Conservation (phyloP, 2,797 vertebrate genomes). For the Novumbra hubbsi region DNA sequence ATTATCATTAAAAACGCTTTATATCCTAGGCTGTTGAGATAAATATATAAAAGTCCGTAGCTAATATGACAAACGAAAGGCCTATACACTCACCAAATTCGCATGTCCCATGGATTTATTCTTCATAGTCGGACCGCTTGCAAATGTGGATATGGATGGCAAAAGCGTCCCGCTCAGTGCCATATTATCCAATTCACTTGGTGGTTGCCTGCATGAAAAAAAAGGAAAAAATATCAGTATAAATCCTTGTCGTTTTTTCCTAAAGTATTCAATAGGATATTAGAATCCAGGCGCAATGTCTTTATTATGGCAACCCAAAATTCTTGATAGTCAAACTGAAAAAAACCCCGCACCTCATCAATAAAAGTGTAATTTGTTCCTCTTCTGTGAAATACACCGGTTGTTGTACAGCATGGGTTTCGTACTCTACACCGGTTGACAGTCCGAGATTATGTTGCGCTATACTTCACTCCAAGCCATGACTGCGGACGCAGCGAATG, state of each 20-base stretch:
- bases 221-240: constrained; percentile 40
- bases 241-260: constrained; percentile 47
- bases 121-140: constrained; percentile 80
- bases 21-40: not conserved
- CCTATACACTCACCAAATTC: constrained; percentile 81
- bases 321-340: constrained; percentile 26
- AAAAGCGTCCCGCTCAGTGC: constrained; percentile 91
- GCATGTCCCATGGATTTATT: constrained; percentile 81
- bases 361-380: constrained; percentile 34
- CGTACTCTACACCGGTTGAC: constrained; percentile 11
- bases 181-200: constrained; percentile 90
- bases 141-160: constrained; percentile 93
- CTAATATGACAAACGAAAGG: not conserved
- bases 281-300: constrained; percentile 34
- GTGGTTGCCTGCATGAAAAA: constrained; percentile 82
- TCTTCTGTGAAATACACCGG: constrained; percentile 1
- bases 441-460: constrained; percentile 39
- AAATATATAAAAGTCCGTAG: not conserved
- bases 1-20: not conserved
- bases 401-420: constrained; percentile 13
- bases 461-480: constrained; percentile 53
- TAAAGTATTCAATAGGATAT: constrained; percentile 13
- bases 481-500: constrained; percentile 39
- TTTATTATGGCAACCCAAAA: constrained; percentile 8
- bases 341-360: constrained; percentile 68